Base-by-base conservation (phyloP, 2,797 vertebrate species). In the Pteropus rufus region DNA sequence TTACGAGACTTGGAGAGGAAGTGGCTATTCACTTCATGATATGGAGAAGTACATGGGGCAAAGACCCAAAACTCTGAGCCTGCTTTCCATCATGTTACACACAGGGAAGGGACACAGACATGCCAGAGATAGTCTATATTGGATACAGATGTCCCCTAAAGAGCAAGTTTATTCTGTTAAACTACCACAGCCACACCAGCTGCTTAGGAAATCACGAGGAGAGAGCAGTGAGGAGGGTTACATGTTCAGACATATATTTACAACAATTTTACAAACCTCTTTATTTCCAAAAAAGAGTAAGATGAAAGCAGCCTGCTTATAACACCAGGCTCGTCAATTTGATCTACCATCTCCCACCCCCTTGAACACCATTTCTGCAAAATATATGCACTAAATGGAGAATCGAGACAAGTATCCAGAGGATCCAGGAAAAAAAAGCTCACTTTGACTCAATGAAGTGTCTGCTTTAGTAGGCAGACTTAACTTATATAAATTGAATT, bases 1-100 rank as follows among this genome's bases (percentile, higher is more conserved):
- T 97, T 97, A 95, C 16, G 31, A 93, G 92, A 76, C 94, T 96
- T 97, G 97, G 97, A 97, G 82, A 97, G 97, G 97, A 97, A 97
- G 87, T 94, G 84, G 69, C 93, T 86, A 73, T 94, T 93, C 64
- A 18, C 84, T 91, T 92, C 91, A 69, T 21, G 95, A 97, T 95
- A 97, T 0, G 2, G 91, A 97, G 97, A 93, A 94, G 67, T 72
- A 26, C 86, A 46, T 54, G 86, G 62, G 87, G 95, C 96, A 94
- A 73, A 64, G 34, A 82, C 95, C 77, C 97, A 97, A 96, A 92
- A 76, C 77, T 36, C 29, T 0, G 49, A 93, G 96, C 91, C 97
- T 97, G 97, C 86, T 97, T 98, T 97, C 91, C 95, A 92, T 97
- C 97, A 93, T 19, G 52, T 60, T 97, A 10, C 96, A 93, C 96